A percentile compares a stretch with the other conserved stretches of the same genome.
phyloP scores from a whole-genome alignment of 2,888 invertebrate species.

The Tridacna crocea region DNA sequence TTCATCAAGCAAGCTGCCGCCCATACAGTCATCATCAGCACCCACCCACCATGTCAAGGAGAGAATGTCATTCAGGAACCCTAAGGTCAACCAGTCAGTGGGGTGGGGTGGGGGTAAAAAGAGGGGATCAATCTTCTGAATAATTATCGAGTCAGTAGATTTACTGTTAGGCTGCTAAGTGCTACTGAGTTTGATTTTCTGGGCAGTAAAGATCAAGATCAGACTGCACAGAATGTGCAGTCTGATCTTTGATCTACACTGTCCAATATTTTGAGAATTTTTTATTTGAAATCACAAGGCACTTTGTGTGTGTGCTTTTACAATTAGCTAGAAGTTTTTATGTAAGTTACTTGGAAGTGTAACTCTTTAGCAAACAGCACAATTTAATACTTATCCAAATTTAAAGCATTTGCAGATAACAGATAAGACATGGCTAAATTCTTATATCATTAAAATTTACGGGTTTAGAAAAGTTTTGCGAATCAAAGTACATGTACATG shows the following conservation, averaged over 20 bases:
- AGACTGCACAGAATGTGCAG: no score
- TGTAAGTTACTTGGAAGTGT: no score
- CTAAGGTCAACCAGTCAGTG: constrained; percentile 66
- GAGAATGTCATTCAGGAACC: constrained; percentile 76
- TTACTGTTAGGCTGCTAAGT: no score
- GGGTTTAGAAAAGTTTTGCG: no score
- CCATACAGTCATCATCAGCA: constrained; percentile 73
- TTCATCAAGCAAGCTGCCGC: constrained; percentile 68
- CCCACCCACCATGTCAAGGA: constrained; percentile 64
- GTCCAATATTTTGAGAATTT: background rate
- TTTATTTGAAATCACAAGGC: background rate
- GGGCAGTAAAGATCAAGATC: background rate
- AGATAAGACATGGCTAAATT: no score
- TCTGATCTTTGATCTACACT: background rate
- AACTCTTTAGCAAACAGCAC: no score
- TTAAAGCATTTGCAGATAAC: no score
- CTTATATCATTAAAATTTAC: no score
- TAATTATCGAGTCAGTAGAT: no score
- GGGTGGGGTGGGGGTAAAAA: constrained; percentile 81
- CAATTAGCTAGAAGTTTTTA: background rate
- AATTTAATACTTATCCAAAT: no score
- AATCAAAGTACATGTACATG: no score
- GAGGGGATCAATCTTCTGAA: constrained; percentile 13
- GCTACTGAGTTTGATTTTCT: background rate
- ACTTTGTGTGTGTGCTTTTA: background rate